Evolutionary conservation across 2,113 vertebrate genomes (phyloP).

Genomic region (Callipepla californica): DNA sequence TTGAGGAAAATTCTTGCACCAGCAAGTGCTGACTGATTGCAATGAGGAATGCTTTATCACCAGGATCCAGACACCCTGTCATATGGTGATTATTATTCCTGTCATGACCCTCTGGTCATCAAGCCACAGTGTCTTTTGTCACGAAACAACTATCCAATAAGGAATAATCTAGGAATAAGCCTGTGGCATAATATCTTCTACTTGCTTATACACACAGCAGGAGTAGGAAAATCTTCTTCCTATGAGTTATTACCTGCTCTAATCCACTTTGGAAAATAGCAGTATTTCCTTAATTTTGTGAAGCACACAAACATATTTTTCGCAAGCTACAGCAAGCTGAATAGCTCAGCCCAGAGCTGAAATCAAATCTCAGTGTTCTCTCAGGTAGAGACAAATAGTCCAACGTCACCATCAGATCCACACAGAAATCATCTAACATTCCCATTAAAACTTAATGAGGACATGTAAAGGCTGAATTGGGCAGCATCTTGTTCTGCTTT

Average conservation of each 20-base stretch:
- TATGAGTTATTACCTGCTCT: conserved; percentile 50
- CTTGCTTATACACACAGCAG: conserved; percentile 36
- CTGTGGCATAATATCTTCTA: conserved; percentile 61
- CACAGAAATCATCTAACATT: neutral
- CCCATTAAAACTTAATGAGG: neutral
- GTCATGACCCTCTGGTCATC: conserved; percentile 68
- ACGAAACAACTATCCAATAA: conserved; percentile 61
- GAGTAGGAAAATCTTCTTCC: conserved; percentile 42
- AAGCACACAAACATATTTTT: conserved; percentile 35
- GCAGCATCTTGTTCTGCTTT: neutral
- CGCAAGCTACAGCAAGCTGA: neutral
- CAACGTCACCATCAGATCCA: neutral
- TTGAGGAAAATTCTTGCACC: conserved; percentile 61
- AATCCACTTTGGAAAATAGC: conserved; percentile 57
- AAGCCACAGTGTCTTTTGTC: conserved; percentile 45
- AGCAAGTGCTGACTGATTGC: conserved; percentile 56
- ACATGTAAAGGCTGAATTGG: neutral
- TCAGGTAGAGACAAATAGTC: neutral
- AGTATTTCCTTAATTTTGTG: conserved; percentile 57
- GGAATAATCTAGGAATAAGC: conserved; percentile 51
- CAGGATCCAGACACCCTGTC: conserved; percentile 59
- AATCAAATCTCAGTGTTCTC: conserved; percentile 33
- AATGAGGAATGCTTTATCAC: conserved; percentile 51
- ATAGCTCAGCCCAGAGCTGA: conserved; percentile 17
- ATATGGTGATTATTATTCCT: conserved; percentile 67